phyloP scores from a whole-genome alignment of 2,888 invertebrate genomes.

The Drosophila neoperkinsi region DNA sequence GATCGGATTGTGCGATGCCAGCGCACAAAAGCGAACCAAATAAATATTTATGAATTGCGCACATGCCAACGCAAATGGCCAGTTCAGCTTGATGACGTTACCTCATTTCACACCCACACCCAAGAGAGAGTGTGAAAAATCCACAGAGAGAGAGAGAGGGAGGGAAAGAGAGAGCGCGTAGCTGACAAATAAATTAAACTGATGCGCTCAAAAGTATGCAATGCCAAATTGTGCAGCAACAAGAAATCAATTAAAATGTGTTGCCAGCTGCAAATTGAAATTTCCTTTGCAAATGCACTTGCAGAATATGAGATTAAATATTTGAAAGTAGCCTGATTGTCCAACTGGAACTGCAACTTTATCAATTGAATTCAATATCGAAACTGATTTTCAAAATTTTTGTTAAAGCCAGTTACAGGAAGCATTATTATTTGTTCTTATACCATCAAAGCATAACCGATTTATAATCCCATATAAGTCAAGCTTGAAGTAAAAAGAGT shows the following conservation, averaged over 20 bases:
- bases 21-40: slow-evolving; percentile 52
- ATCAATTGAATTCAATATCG: accelerated
- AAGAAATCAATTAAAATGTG: slow-evolving; percentile 4
- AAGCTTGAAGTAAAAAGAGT: neutral
- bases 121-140: slow-evolving; percentile 3
- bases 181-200: slow-evolving; percentile 23
- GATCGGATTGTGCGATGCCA: slow-evolving; percentile 40
- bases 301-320: neutral
- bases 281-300: slow-evolving; percentile 3
- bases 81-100: slow-evolving; percentile 68
- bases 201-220: slow-evolving; percentile 61
- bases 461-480: neutral
- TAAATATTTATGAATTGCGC: slow-evolving; percentile 75
- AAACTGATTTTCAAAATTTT: neutral
- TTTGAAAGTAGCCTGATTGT: neutral
- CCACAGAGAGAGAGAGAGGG: neutral
- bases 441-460: too few relatives aligned
- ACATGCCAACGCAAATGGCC: slow-evolving; percentile 64
- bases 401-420: too few relatives aligned
- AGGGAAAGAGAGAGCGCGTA: slow-evolving; percentile 19
- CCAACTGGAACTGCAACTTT: neutral
- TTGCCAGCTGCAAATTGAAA: slow-evolving; percentile 29
- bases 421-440: neutral
- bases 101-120: slow-evolving; percentile 28
- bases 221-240: slow-evolving; percentile 5